Evolutionary conservation across 2,797 vertebrate genomes (phyloP).

Genomic region (Salarias fasciatus): DNA sequence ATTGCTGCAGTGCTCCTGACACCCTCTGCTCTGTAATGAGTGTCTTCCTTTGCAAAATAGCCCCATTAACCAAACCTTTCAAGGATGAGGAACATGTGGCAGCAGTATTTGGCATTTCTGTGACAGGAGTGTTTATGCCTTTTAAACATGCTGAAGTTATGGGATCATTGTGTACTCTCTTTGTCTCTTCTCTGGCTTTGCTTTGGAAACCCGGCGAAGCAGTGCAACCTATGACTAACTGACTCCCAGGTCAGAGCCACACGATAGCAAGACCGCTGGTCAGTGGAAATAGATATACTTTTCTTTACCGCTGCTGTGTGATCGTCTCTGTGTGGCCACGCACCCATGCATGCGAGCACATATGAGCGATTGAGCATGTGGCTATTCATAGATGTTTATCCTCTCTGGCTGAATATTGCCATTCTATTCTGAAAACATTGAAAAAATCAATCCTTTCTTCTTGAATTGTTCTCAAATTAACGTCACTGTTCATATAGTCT

Average conservation of each 20-base stretch:
- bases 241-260: slow-evolving; percentile 70
- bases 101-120: slow-evolving; percentile 29
- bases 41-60: slow-evolving; percentile 63
- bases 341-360: slow-evolving; percentile 26
- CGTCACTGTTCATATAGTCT: slow-evolving; percentile 20
- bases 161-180: slow-evolving; percentile 36
- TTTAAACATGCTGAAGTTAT: slow-evolving; percentile 31
- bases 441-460: slow-evolving; percentile 39
- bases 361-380: slow-evolving; percentile 11
- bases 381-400: slow-evolving; percentile 43
- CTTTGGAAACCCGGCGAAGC: slow-evolving; percentile 67
- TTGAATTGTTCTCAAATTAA: slow-evolving; percentile 36
- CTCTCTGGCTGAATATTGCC: slow-evolving; percentile 28
- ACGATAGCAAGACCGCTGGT: slow-evolving; percentile 69
- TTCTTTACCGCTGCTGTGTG: slow-evolving; percentile 61
- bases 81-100: slow-evolving; percentile 50
- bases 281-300: slow-evolving; percentile 76
- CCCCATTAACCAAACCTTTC: slow-evolving; percentile 63
- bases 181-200: slow-evolving; percentile 45
- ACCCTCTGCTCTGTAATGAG: slow-evolving; percentile 62
- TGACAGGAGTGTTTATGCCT: slow-evolving; percentile 16
- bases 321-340: slow-evolving; percentile 49
- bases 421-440: slow-evolving; percentile 37
- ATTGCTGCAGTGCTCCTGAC: slow-evolving; percentile 60
- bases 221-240: slow-evolving; percentile 68